Percentiles rank a stretch among this genome's conserved stretches.
Evolutionary conservation across 2,888 invertebrate species (phyloP).

Genomic region (Sminthurinus aureus): DNA sequence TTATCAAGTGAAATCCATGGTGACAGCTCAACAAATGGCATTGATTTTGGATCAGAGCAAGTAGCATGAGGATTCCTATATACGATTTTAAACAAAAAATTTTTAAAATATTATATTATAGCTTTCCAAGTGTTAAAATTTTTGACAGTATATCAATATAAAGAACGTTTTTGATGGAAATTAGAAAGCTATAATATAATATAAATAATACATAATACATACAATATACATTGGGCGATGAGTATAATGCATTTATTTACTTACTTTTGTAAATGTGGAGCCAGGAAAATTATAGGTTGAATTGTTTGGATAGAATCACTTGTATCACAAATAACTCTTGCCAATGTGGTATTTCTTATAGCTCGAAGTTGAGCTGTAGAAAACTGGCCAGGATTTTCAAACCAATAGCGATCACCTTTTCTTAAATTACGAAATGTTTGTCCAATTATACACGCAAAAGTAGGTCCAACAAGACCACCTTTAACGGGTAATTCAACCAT

Average conservation of each 20-base stretch:
- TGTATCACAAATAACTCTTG: conserved; percentile 76
- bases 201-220: neutral
- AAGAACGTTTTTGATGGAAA: neutral
- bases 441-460: conserved; percentile 67
- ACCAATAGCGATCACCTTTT: conserved; percentile 67
- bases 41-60: conserved; percentile 46
- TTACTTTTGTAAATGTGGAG: conserved; percentile 66
- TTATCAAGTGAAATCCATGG: conserved; percentile 44
- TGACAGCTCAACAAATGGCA: conserved; percentile 47
- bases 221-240: neutral
- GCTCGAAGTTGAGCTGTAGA: conserved; percentile 79
- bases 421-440: conserved; percentile 65
- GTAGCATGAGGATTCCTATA: conserved; percentile 53
- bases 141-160: too few species aligned
- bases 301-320: conserved; percentile 72
- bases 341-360: conserved; percentile 74
- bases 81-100: too few species aligned
- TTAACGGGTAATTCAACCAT: conserved; percentile 63
- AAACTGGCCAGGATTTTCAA: conserved; percentile 67
- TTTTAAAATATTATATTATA: conserved; percentile 19
- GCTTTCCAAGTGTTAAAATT: too few species aligned
- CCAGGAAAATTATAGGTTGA: conserved; percentile 76
- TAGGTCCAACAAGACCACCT: conserved; percentile 63
- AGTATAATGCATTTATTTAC: conserved; percentile 12
- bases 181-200: neutral